Conservation (phyloP, 2,888 invertebrate species). For the Neuroscelio doddi region DNA sequence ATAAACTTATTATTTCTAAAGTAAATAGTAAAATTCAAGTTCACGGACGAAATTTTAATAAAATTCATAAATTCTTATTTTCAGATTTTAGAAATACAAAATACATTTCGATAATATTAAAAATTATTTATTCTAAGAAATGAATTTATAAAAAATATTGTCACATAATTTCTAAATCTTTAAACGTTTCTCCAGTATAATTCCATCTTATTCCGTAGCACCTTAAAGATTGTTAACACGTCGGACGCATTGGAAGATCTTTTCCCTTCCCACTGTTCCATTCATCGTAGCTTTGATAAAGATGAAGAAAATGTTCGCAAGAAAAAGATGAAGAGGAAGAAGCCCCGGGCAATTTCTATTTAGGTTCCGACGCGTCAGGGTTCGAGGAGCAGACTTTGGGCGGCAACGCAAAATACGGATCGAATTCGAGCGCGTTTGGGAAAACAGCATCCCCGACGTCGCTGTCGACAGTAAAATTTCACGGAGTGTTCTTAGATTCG, state of each 20-base stretch:
- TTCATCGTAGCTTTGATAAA: conserved; percentile 2
- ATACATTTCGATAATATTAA: too few species aligned
- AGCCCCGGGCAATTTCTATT: conserved; percentile 46
- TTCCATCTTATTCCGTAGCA: not conserved
- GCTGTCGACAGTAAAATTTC: conserved; percentile 18
- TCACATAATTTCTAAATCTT: too few species aligned
- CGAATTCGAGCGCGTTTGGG: conserved; percentile 13
- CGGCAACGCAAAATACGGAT: conserved; percentile 20
- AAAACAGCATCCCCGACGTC: conserved; percentile 14
- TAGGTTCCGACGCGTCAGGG: conserved; percentile 19
- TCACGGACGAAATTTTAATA: too few species aligned
- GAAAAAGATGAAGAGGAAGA: conserved; percentile 4
- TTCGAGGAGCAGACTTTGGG: conserved; percentile 25
- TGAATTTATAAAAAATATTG: too few species aligned
- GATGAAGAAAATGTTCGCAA: not conserved
- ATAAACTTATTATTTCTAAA: too few species aligned
- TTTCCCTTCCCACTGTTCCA: not conserved
- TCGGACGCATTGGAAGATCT: not conserved
- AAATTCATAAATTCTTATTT: too few species aligned
- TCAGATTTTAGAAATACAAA: too few species aligned
- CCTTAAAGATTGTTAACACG: conserved; percentile 8
- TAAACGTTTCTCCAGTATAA: too few species aligned
- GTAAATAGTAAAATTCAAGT: too few species aligned
- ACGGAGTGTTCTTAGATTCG: conserved; percentile 34
- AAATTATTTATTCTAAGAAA: too few species aligned